Conservation (phyloP, 2,888 invertebrate genomes). For the Calephelis perditalis region DNA sequence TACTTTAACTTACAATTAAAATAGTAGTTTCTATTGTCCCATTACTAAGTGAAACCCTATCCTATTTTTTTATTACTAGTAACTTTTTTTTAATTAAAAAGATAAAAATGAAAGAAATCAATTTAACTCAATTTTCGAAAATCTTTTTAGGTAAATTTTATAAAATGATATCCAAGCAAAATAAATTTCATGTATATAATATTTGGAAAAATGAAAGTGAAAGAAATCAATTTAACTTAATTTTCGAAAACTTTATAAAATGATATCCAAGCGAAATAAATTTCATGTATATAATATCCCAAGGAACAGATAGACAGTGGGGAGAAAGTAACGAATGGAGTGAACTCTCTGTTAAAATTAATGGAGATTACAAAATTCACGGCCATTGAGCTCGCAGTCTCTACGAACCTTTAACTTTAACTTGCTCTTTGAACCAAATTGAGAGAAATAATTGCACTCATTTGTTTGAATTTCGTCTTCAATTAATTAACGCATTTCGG, state of each 20-base stretch:
- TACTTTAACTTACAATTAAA: too few species aligned
- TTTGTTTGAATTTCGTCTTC: constrained; percentile 63
- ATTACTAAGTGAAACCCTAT: too few species aligned
- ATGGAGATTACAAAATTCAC: constrained; percentile 77
- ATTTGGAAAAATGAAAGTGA: background rate
- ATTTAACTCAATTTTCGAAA: too few species aligned
- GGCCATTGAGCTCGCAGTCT: constrained; percentile 72
- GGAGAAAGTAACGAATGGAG: constrained; percentile 51
- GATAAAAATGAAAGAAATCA: too few species aligned
- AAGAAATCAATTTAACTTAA: too few species aligned
- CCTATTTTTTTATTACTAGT: too few species aligned
- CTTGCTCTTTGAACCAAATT: constrained; percentile 74
- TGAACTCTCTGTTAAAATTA: constrained; percentile 70
- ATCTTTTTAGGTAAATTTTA: too few species aligned
- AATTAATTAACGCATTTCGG: constrained; percentile 36
- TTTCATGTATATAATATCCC: background rate
- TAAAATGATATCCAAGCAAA: background rate
- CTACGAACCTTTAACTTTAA: constrained; percentile 72
- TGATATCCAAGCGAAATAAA: background rate
- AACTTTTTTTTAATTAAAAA: background rate
- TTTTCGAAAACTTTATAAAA: too few species aligned
- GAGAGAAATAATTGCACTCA: constrained; percentile 75
- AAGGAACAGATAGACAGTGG: constrained; percentile 12
- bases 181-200: background rate
- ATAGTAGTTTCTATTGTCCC: too few species aligned